Percentiles rank a stretch among this genome's conserved stretches.
phyloP scores from a whole-genome alignment of 1,140 invertebrate species.

The Neotoxoptera formosana region DNA sequence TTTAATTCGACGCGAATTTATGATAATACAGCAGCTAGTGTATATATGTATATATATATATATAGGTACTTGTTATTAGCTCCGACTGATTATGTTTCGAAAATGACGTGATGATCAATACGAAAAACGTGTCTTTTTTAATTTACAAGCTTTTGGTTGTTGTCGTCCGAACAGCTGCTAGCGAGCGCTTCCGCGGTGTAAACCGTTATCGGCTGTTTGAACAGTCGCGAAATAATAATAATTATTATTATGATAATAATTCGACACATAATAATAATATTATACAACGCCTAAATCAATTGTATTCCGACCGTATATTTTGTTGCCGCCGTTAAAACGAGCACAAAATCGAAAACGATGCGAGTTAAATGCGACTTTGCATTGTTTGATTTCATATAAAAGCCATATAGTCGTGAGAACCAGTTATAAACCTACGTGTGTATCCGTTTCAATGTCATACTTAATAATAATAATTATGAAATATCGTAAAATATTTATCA shows the following conservation, averaged over 20 bases:
- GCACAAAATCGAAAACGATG: background rate
- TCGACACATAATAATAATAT: slow-evolving; percentile 20
- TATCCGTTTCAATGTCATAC: background rate
- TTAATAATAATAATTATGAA: background rate
- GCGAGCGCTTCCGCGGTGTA: background rate
- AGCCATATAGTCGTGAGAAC: background rate
- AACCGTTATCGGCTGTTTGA: background rate
- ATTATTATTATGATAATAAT: background rate
- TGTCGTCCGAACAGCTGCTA: background rate
- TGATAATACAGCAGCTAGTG: background rate
- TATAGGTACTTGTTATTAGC: background rate
- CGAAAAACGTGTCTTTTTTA: background rate
- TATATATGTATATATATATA: too few relatives aligned
- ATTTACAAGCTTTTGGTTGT: background rate
- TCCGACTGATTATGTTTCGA: background rate
- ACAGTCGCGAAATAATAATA: background rate
- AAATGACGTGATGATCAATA: background rate
- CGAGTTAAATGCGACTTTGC: background rate
- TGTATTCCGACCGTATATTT: background rate
- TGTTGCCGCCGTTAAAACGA: background rate
- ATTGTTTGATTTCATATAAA: background rate
- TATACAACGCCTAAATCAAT: background rate
- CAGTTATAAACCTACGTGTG: background rate
- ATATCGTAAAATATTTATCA: background rate
- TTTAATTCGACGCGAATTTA: background rate